Conservation (phyloP, 2,113 vertebrate species). For the Galbula dea region DNA sequence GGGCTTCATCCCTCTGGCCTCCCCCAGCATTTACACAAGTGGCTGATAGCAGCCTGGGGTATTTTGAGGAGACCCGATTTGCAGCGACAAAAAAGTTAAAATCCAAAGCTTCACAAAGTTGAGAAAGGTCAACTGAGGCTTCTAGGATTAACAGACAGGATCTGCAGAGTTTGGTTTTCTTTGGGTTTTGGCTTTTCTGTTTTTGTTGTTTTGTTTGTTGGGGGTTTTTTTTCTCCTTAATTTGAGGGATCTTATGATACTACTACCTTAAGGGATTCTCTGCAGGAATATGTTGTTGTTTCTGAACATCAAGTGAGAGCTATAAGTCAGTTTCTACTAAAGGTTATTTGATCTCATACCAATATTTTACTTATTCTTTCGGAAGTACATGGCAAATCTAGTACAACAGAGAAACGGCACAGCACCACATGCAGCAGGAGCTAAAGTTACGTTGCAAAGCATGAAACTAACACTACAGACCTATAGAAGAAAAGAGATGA, state of each 20-base stretch:
- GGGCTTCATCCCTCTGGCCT: not conserved
- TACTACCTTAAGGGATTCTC: not conserved
- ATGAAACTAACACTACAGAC: not conserved
- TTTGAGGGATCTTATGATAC: not conserved
- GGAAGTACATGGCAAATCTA: not conserved
- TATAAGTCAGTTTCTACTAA: not conserved
- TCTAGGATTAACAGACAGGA: not conserved
- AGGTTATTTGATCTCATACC: not conserved
- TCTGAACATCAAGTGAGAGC: not conserved
- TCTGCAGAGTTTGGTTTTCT: not conserved
- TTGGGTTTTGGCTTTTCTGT: too few relatives aligned
- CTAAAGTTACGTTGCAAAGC: not conserved
- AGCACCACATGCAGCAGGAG: not conserved
- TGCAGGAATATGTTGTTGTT: rapidly evolving
- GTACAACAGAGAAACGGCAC: not conserved
- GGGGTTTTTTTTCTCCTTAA: rapidly evolving
- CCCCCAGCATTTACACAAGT: not conserved
- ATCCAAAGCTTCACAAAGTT: not conserved
- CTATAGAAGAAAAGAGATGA: not conserved
- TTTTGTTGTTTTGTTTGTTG: too few relatives aligned
- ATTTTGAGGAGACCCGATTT: not conserved
- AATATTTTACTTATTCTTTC: not conserved
- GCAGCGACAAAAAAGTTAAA: not conserved
- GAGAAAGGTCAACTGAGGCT: not conserved
- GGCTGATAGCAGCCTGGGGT: not conserved